Evolutionary conservation across 2,797 vertebrate genomes (phyloP).

Genomic region (Semotilus atromaculatus): DNA sequence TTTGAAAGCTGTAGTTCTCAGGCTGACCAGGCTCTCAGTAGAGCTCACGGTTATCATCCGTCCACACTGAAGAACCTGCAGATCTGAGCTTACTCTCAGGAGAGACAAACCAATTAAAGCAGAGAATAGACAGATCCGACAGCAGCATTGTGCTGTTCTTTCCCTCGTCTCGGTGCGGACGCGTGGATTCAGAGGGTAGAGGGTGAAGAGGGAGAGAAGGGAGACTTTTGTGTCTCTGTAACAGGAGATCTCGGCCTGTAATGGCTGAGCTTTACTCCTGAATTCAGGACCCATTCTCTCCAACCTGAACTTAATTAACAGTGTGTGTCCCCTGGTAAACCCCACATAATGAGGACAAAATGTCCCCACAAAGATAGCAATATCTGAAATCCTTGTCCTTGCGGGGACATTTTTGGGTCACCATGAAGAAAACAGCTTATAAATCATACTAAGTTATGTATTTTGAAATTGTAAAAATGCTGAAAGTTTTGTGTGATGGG

Average conservation of each 20-base stretch:
- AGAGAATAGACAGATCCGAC: slow-evolving; percentile 71
- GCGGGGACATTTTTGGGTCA: no score
- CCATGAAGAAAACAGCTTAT: no score
- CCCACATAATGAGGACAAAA: no score
- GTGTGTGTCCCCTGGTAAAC: background rate
- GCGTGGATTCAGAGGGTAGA: slow-evolving; percentile 9
- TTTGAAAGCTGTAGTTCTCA: background rate
- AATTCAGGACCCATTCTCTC: no score
- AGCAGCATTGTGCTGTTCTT: slow-evolving; percentile 64
- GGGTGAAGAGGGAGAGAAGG: slow-evolving; percentile 49
- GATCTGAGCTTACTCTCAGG: slow-evolving; percentile 75
- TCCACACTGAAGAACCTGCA: slow-evolving; percentile 60
- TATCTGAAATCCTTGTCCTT: no score
- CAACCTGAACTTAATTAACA: no score
- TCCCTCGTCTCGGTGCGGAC: slow-evolving; percentile 61
- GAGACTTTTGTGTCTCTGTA: slow-evolving; percentile 74
- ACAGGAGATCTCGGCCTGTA: slow-evolving; percentile 75
- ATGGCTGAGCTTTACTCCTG: no score
- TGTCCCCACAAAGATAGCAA: no score
- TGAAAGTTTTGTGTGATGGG: no score
- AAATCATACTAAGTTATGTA: no score
- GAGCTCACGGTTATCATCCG: background rate
- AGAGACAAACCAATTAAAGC: slow-evolving; percentile 79
- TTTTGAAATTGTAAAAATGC: no score
- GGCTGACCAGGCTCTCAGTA: background rate